Base-by-base conservation (phyloP, 2,888 invertebrate species). In the Heteromyza rotundicornis region DNA sequence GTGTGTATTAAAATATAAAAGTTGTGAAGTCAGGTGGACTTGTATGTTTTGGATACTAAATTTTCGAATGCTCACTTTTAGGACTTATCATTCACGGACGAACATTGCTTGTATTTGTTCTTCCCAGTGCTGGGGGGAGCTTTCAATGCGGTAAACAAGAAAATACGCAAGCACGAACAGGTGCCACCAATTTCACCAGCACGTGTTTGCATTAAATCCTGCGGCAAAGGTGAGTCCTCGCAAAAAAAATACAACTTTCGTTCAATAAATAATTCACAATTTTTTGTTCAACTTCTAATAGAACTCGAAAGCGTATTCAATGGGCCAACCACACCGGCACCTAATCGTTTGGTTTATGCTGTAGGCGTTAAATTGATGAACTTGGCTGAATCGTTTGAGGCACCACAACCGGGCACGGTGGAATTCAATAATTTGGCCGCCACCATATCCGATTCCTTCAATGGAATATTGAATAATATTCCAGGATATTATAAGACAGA, bases 91-190 rank as follows among this genome's bases (percentile, higher is more conserved):
- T 95, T 95, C 82, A 90, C 92, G 1, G 91, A 95, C 75, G 88
- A 89, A 1, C 87, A 90, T 62, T 96, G 96, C 72, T 84, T 93
- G 36, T 94, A 93, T 83, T 87, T 96, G 85, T 91, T 95, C 88
- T 96, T 93, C 86, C 91, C 94, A 1, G 88, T 92, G 0, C 88
- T 90, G 75, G 95, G 95, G 7, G 95, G 96, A 0, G 86, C 85
- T 2, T 94, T 91, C 80, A 90, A 95, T 78, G 85, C 91, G 2
- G 92, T 92, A 19, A 94, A 90, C 82, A 95, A 95, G 80, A 90
- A 93, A 68, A 93, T 93, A 23, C 87, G 90, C 68, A 94, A 93
- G 72, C 96, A 96, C 75, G 87, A 89, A 68, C 85, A 86, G 32
- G 86, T 88, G 0, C 95, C 95, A 0, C 82, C 88, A 8, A 85